phyloP scores from a whole-genome alignment of 2,113 vertebrate species.

The Pheucticus melanocephalus region DNA sequence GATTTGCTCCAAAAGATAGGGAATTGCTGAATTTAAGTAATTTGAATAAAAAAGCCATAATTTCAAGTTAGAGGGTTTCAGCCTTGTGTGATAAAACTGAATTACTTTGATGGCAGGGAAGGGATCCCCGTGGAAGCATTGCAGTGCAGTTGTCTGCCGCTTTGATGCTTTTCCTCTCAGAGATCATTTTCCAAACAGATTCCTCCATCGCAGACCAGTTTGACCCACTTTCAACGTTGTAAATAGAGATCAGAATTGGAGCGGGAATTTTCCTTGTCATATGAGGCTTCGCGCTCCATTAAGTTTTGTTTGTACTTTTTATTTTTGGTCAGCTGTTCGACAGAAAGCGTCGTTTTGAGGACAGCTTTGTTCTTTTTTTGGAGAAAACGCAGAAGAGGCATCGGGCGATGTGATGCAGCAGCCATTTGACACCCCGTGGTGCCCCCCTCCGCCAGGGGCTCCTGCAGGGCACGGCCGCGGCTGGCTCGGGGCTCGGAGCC shows the following conservation, averaged over 20 bases:
- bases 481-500: not conserved
- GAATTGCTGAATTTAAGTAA: not conserved
- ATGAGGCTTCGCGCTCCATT: slow-evolving; percentile 33
- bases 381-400: not conserved
- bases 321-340: slow-evolving; percentile 11
- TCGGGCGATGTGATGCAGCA: not conserved
- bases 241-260: slow-evolving; percentile 49
- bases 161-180: slow-evolving; percentile 18
- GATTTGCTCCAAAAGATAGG: not conserved
- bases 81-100: not conserved
- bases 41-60: not conserved
- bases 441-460: not conserved
- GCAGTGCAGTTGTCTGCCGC: not conserved
- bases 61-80: not conserved
- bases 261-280: slow-evolving; percentile 55
- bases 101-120: not conserved
- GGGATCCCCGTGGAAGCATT: not conserved
- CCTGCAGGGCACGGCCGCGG: not conserved
- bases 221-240: slow-evolving; percentile 32
- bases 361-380: not conserved
- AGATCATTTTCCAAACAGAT: not conserved
- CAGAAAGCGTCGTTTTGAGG: not conserved
- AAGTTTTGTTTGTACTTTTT: slow-evolving; percentile 48
- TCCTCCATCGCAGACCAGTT: slow-evolving; percentile 4
- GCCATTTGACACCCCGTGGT: not conserved